Conservation (phyloP, 2,113 vertebrate species). For the Calyptomena viridis region DNA sequence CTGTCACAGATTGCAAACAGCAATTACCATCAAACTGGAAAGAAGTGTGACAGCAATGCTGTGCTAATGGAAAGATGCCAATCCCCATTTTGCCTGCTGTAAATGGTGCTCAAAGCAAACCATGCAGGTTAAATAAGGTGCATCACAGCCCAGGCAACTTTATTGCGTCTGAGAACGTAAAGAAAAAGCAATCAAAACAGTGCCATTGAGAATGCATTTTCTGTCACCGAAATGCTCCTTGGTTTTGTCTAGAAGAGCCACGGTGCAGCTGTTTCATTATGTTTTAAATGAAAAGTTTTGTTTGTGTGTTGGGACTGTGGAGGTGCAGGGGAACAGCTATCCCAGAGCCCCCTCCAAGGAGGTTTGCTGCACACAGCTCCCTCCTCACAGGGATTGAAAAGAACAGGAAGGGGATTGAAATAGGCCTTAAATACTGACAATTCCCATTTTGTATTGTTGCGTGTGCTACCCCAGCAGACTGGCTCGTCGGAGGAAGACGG, state of each 20-base stretch:
- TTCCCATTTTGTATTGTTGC: rapidly evolving
- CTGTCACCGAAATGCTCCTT: neutral
- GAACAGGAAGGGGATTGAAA: neutral
- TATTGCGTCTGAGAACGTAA: neutral
- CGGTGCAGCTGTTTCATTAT: neutral
- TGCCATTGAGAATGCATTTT: neutral
- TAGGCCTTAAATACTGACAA: neutral
- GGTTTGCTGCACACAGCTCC: neutral
- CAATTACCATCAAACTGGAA: neutral
- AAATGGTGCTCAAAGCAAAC: neutral
- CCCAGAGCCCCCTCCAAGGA: neutral
- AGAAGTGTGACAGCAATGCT: neutral
- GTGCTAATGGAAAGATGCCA: neutral
- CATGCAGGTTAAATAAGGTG: neutral
- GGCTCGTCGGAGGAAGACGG: slow-evolving; percentile 87
- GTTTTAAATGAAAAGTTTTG: neutral
- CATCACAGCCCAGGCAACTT: neutral
- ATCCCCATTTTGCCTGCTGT: neutral
- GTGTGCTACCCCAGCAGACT: slow-evolving; percentile 61
- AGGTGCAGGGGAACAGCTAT: neutral
- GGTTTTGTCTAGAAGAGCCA: neutral
- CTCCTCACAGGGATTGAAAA: neutral
- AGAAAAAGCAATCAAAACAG: slow-evolving; percentile 2
- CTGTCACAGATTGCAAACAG: neutral
- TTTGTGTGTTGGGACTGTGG: neutral